Base-by-base conservation (phyloP, 1,140 invertebrate species). In the Phymastichus coffea region DNA sequence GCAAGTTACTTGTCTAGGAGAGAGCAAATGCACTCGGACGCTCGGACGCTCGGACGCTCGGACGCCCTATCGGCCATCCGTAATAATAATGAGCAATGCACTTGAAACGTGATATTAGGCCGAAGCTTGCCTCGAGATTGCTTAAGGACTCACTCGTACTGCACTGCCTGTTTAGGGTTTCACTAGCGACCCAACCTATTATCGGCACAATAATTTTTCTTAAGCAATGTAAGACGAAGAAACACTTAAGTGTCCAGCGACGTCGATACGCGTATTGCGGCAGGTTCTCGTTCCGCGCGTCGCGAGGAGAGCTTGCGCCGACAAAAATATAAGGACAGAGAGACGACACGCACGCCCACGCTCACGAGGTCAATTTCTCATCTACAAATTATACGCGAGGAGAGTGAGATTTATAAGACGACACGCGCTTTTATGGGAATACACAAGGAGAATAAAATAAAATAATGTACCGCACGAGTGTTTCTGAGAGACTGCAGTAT, bases 141-240 rank as follows among this genome's bases (percentile, higher is more conserved):
- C 74, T 80, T 79, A 78, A 79, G 75, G 70, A 79, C 75, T 75
- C 77, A 78, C 76, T 78, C 70, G 69, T 79, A 79, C 68, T 79
- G 78, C 78, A 80, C 78, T 80, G 78, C 78, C 78, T 79, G 72
- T 79, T 79, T 79, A 80, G 78, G 77, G 78, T 79, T 77, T 77
- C 72, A 68, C 73, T 79, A 79, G 74, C 64, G 65, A 77, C 77
- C 78, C 77, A 76, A 77, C 73, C 72, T 80, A 79, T 78, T 80
- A 80, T 78, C 74, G 76, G 76, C 78, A 79, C 77, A 79, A 80
- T 80, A 79, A 79, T 79, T 78, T 80, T 78, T 78, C 73, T 74
- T 78, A 79, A 77, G 70, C 73, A 78, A 77, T 69, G 67, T 76
- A 71, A 69, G 67, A 64, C 60, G 59, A 71, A 54, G 69, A 63